A percentile compares a stretch with the other conserved stretches of the same genome.
Evolutionary conservation across 1,140 invertebrate species (phyloP).

Genomic region (Himalopsyche phryganea): DNA sequence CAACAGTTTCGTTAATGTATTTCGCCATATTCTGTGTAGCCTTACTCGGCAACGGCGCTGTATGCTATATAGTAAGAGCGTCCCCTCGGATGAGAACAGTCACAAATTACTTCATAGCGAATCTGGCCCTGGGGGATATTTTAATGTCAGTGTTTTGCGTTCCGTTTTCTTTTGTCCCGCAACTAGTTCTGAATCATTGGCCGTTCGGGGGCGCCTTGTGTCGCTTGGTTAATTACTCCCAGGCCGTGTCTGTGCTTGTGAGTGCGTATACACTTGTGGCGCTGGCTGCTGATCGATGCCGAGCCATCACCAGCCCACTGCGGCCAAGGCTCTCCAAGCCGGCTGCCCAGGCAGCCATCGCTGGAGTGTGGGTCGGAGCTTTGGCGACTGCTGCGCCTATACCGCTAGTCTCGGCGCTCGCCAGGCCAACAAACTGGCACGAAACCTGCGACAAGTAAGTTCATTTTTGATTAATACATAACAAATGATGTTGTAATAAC

Average conservation of each 20-base stretch:
- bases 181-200: slow-evolving; percentile 66
- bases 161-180: slow-evolving; percentile 72
- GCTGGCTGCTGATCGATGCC: slow-evolving; percentile 74
- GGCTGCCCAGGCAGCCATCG: slow-evolving; percentile 60
- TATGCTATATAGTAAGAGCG: slow-evolving; percentile 70
- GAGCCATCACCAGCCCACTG: slow-evolving; percentile 79
- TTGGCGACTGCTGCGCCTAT: slow-evolving; percentile 71
- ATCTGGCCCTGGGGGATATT: slow-evolving; percentile 73
- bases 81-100: slow-evolving; percentile 72
- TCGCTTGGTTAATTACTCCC: slow-evolving; percentile 65
- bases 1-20: slow-evolving; percentile 62
- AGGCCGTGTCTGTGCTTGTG: slow-evolving; percentile 70
- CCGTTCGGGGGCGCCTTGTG: slow-evolving; percentile 71
- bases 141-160: slow-evolving; percentile 74
- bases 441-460: slow-evolving; percentile 22
- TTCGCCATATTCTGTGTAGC: slow-evolving; percentile 64
- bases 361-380: slow-evolving; percentile 68
- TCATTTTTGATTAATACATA: no score
- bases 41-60: slow-evolving; percentile 67
- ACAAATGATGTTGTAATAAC: no score
- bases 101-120: slow-evolving; percentile 77
- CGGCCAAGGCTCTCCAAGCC: slow-evolving; percentile 64
- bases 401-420: slow-evolving; percentile 58
- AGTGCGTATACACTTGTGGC: slow-evolving; percentile 76
- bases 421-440: slow-evolving; percentile 42